These are phyloP conservation scores for Phasia obesa DNA, from an alignment of 2,888 invertebrate species.

Conservation along the genomic window DNA sequence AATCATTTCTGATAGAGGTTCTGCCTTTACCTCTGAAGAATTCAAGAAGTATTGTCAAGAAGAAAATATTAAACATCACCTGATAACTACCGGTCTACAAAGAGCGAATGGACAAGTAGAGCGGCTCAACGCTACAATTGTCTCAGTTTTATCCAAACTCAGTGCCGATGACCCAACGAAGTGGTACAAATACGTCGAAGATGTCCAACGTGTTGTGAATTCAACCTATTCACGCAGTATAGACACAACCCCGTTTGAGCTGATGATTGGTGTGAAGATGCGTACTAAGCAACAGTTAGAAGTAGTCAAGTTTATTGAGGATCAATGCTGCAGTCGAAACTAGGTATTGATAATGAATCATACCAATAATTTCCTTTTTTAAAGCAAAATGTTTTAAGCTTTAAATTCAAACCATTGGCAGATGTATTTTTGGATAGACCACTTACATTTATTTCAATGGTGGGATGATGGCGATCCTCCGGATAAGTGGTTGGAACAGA, in stretches of 20 bases:
- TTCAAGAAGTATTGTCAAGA: conserved; percentile 78
- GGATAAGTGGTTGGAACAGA: no score
- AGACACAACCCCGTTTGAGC: background rate
- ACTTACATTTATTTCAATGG: no score
- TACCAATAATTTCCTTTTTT: no score
- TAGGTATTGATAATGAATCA: no score
- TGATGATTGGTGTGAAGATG: background rate
- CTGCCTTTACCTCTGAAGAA: conserved; percentile 73
- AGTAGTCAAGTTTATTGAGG: background rate
- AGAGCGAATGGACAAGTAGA: conserved; percentile 57
- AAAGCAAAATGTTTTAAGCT: no score
- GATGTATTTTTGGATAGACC: no score
- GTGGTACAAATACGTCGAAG: conserved; percentile 22
- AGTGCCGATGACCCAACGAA: conserved; percentile 37
- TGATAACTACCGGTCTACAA: conserved; percentile 71
- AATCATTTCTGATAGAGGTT: conserved; percentile 77
- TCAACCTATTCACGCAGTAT: background rate
- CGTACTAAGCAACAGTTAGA: background rate
- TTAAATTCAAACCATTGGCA: no score
- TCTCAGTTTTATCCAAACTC: conserved; percentile 55
- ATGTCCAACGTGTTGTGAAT: conserved; percentile 41
- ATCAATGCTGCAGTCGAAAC: no score
- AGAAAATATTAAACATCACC: conserved; percentile 69
- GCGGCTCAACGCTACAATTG: conserved; percentile 45
- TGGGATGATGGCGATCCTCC: no score